Percentiles rank a stretch among this genome's conserved stretches.
These are phyloP conservation scores for Alviniconcha marisindica DNA, from an alignment of 1,140 invertebrate species.

Conservation along the genomic window DNA sequence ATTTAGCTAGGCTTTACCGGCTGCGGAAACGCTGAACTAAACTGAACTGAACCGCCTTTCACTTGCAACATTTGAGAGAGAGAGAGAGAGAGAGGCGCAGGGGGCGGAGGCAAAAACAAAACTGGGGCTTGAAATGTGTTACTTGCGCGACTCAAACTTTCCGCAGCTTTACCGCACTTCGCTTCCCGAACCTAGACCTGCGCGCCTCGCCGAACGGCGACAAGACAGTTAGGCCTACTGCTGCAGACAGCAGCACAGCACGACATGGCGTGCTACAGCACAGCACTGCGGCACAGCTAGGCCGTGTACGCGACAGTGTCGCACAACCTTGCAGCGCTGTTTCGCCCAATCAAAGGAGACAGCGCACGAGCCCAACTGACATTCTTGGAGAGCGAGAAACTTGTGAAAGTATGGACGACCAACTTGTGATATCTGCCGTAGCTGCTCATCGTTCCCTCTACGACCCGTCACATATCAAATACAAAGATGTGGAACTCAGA, in stretches of 20 bases:
- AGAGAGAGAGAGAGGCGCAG: no score
- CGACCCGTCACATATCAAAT: constrained; percentile 14
- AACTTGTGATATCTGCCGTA: constrained; percentile 12
- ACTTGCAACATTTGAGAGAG: no score
- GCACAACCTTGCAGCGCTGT: not conserved
- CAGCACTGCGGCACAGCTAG: not conserved
- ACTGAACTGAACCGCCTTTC: no score
- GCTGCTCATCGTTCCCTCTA: constrained; percentile 20
- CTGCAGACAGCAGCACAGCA: not conserved
- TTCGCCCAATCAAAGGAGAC: constrained; percentile 25
- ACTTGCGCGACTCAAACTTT: not conserved
- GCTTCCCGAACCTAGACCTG: not conserved
- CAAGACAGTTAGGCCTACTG: no score
- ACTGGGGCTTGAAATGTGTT: no score
- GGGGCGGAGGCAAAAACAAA: no score
- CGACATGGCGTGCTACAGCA: constrained; percentile 6
- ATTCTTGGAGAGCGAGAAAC: not conserved
- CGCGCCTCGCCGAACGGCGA: not conserved
- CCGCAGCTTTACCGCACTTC: not conserved
- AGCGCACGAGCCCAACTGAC: not conserved
- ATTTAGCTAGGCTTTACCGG: no score
- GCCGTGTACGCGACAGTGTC: not conserved
- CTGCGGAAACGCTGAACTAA: no score
- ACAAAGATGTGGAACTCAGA: constrained; percentile 20
- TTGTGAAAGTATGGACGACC: constrained; percentile 21